Evolutionary conservation across 2,113 vertebrate species (phyloP).

Genomic region (Murina feae): DNA sequence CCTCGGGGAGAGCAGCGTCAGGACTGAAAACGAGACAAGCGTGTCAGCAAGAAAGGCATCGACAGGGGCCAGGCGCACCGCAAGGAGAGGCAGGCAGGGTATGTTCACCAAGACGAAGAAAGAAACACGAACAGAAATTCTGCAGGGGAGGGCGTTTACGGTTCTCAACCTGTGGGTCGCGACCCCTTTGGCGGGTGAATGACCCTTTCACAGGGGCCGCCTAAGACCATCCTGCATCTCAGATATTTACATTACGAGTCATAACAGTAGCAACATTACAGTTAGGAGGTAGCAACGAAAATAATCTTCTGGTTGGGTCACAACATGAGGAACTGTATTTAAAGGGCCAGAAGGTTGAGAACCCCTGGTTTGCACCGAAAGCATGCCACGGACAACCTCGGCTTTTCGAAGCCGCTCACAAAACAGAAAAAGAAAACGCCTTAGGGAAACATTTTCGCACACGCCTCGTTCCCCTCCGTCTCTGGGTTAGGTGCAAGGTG

Average conservation of each 20-base stretch:
- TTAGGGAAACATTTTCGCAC: not conserved
- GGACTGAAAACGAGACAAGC: constrained; percentile 67
- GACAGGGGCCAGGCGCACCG: not conserved
- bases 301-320: no score
- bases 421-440: not conserved
- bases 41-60: not conserved
- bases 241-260: no score
- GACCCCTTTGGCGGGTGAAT: no score
- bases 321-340: no score
- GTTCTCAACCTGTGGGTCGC: no score
- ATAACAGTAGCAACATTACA: no score
- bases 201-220: no score
- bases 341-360: no score
- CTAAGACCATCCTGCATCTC: no score
- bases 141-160: not conserved
- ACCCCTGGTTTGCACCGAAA: not conserved
- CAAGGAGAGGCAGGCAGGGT: not conserved
- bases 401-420: not conserved
- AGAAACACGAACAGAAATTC: not conserved
- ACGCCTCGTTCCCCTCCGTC: not conserved
- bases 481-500: not conserved
- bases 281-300: no score
- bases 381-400: not conserved
- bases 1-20: constrained; percentile 85
- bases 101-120: not conserved